Conservation (phyloP, 2,888 invertebrate genomes). For the Rhopalosiphum nymphaeae region DNA sequence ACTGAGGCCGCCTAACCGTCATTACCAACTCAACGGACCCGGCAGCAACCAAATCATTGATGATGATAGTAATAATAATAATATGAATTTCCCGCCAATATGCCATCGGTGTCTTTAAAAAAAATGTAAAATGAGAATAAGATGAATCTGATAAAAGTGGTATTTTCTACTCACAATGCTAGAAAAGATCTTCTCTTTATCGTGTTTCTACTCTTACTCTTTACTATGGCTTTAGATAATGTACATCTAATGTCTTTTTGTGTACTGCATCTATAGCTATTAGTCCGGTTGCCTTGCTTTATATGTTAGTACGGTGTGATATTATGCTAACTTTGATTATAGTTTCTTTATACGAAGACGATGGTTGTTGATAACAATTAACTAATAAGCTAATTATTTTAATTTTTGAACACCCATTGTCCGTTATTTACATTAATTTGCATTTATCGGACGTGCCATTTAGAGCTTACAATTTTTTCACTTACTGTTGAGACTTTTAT, state of each 20-base stretch:
- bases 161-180: too few relatives aligned
- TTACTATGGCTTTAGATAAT: background rate
- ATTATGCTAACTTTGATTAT: background rate
- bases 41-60: background rate
- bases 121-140: background rate
- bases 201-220: background rate
- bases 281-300: background rate
- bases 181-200: too few relatives aligned
- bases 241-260: background rate
- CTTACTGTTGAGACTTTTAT: background rate
- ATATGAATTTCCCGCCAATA: constrained; percentile 7
- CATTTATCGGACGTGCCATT: background rate
- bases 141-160: too few relatives aligned
- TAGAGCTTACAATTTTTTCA: background rate
- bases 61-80: background rate
- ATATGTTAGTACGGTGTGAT: background rate
- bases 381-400: background rate
- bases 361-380: background rate
- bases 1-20: background rate
- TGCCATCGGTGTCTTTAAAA: background rate
- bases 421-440: background rate
- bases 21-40: background rate
- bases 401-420: background rate
- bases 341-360: background rate
- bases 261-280: background rate